A percentile compares a stretch with the other conserved stretches of the same genome.
These are phyloP conservation scores for Heliconius melpomene DNA, from an alignment of 1,140 invertebrate species.

Conservation along the genomic window DNA sequence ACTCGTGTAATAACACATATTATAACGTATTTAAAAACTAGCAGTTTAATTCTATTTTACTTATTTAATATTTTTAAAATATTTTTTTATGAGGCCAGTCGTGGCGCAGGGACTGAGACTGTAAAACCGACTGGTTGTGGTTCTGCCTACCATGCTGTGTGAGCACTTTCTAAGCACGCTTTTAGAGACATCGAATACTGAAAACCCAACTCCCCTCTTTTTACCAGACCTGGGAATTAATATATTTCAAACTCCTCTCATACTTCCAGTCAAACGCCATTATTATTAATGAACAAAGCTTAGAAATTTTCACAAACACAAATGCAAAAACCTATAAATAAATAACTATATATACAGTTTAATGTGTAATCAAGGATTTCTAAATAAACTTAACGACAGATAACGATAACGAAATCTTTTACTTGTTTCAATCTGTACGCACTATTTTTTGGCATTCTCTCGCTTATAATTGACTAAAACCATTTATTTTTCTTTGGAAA, in stretches of 20 bases:
- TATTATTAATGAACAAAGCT: neutral
- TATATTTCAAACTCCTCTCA: too few relatives aligned
- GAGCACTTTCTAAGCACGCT: too few relatives aligned
- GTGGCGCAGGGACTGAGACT: too few relatives aligned
- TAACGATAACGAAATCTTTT: slow-evolving; percentile 37
- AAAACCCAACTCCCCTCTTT: too few relatives aligned
- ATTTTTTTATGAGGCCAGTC: too few relatives aligned
- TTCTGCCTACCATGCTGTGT: too few relatives aligned
- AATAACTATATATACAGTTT: slow-evolving; percentile 24
- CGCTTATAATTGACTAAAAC: neutral
- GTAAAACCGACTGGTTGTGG: too few relatives aligned
- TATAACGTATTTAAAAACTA: slow-evolving; percentile 3
- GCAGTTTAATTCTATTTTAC: neutral
- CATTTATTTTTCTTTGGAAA: slow-evolving; percentile 22
- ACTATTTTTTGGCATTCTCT: slow-evolving; percentile 25
- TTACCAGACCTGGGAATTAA: too few relatives aligned
- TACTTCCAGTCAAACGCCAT: too few relatives aligned
- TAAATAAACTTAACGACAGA: slow-evolving; percentile 43
- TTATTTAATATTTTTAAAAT: neutral
- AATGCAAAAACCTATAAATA: neutral
- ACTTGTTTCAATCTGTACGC: slow-evolving; percentile 35
- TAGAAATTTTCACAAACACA: neutral
- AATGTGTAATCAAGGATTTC: slow-evolving; percentile 44
- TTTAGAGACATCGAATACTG: neutral
- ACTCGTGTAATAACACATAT: neutral